Percentiles rank a stretch among this genome's conserved stretches.
Conservation (phyloP, 2,888 invertebrate species). For the Stramonita haemastoma region DNA sequence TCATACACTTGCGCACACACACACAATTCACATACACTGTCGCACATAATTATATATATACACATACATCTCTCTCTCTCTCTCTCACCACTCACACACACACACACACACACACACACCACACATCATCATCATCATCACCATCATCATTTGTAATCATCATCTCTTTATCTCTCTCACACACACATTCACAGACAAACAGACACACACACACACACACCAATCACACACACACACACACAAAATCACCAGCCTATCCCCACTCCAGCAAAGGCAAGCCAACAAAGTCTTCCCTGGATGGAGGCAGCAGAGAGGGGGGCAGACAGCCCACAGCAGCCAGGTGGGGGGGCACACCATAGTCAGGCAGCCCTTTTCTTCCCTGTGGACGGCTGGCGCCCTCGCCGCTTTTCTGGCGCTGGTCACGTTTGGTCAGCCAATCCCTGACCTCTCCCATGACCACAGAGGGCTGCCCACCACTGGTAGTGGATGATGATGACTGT, state of each 20-base stretch:
- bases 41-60: too few species aligned
- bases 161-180: neutral
- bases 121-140: neutral
- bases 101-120: neutral
- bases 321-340: slow-evolving; percentile 47
- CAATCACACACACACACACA: neutral
- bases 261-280: slow-evolving; percentile 52
- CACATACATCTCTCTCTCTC: too few species aligned
- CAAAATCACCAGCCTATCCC: slow-evolving; percentile 48
- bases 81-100: neutral
- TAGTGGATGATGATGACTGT: neutral
- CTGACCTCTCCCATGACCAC: slow-evolving; percentile 43
- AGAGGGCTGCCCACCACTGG: neutral
- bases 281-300: slow-evolving; percentile 52
- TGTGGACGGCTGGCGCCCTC: neutral
- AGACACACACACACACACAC: neutral
- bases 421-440: slow-evolving; percentile 58
- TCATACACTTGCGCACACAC: neutral
- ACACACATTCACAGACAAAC: neutral
- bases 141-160: neutral
- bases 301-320: slow-evolving; percentile 59
- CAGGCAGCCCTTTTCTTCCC: slow-evolving; percentile 41
- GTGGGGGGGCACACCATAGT: slow-evolving; percentile 52
- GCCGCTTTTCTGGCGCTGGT: slow-evolving; percentile 20
- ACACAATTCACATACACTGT: too few species aligned